A percentile compares a stretch with the other conserved stretches of the same genome.
These are phyloP conservation scores for Listronotus bonariensis DNA, from an alignment of 1,140 invertebrate species.

Conservation along the genomic window DNA sequence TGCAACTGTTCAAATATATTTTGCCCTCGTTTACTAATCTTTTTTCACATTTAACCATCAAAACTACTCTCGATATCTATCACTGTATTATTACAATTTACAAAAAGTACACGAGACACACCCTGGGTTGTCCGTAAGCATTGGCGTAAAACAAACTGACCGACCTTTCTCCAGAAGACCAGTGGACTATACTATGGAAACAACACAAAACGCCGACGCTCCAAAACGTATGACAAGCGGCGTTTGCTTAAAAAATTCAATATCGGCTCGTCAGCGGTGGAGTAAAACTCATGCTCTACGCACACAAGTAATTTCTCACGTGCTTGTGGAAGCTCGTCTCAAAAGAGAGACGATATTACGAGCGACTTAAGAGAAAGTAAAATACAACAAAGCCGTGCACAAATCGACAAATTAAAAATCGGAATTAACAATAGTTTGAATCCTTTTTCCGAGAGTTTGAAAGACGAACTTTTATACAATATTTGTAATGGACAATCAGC, in stretches of 20 bases:
- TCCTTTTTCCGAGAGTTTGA: too few relatives aligned
- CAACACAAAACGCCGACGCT: constrained; percentile 41
- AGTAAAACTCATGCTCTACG: constrained; percentile 28
- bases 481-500: too few relatives aligned
- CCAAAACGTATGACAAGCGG: constrained; percentile 34
- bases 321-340: too few relatives aligned
- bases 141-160: constrained; percentile 40
- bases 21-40: constrained; percentile 36
- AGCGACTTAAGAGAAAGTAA: too few relatives aligned
- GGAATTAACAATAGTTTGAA: too few relatives aligned
- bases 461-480: too few relatives aligned
- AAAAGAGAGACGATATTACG: too few relatives aligned
- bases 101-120: neutral
- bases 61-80: constrained; percentile 33
- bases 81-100: constrained; percentile 18
- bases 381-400: too few relatives aligned
- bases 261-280: constrained; percentile 40
- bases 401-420: too few relatives aligned
- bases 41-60: constrained; percentile 39
- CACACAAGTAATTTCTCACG: neutral
- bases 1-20: constrained; percentile 38
- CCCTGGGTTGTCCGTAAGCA: constrained; percentile 2
- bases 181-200: constrained; percentile 43
- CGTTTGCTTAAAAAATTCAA: constrained; percentile 35
- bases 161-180: constrained; percentile 42